Base-by-base conservation (phyloP, 2,888 invertebrate species). In the Lapara coniferarum region DNA sequence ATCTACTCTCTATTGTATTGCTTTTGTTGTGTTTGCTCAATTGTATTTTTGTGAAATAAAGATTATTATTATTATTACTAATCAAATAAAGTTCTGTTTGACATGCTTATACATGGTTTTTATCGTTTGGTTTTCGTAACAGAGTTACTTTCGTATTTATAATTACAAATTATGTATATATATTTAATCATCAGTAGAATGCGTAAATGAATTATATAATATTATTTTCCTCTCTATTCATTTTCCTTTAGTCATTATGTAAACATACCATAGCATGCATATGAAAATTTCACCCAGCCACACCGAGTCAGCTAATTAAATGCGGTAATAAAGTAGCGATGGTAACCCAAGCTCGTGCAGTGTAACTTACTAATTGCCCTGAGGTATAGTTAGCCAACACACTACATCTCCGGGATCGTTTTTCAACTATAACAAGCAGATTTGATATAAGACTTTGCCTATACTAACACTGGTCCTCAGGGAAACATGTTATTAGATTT, bases 371-470 rank as follows among this genome's bases (percentile, higher is more conserved):
- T 63, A 63, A 63, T 63, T 63, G 63, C 63, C 63, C 46, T 63
- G 63, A 63, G 63, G 63, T 49, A 63, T 46, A 63, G 49, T 63
- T 12, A 13, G 63, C 63, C 63, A 63, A 49, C 49, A 49, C 63
- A 63, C 63, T 63, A 49, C 63, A 13, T 63, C 63, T 19, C 49
- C 49, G 49, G 63, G 19, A 37, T 49, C 63, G 49, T 63, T 63
- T 63, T 63, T 63, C 63, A 63, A 63, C 46, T 63, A 63, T 63
- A 63, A 63, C 63, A 63, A 63, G 63, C 63, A 63, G 46, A 63
- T 63, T 63, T 63, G 63, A 63, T 49, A 49, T 63, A 63, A 63
- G 13, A 13, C 46, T 7, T 63, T 63, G 13, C 19, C 14, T 49
- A 63, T 46, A 13, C 46, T 19, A 56, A 56, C 25, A 25, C 25